Conservation (phyloP, 1,140 invertebrate species). For the Marisa cornuarietis region DNA sequence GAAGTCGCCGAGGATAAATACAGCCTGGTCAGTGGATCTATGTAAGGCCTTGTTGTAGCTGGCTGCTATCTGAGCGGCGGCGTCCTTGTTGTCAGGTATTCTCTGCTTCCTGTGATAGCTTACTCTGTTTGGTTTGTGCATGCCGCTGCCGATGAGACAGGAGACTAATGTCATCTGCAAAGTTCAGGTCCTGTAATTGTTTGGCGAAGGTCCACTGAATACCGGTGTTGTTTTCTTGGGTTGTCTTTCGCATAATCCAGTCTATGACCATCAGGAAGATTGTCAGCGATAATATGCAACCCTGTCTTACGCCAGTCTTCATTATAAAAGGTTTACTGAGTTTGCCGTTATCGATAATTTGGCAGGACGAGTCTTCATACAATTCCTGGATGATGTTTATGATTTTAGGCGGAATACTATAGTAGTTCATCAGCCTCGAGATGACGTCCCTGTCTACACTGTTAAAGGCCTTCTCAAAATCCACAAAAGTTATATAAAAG, state of each 20-base stretch:
- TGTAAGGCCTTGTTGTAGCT: too few species aligned
- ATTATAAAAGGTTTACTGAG: slow-evolving; percentile 34
- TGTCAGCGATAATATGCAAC: slow-evolving; percentile 32
- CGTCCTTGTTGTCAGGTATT: too few species aligned
- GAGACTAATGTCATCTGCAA: slow-evolving; percentile 20
- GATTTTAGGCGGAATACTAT: slow-evolving; percentile 36
- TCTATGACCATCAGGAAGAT: slow-evolving; percentile 33
- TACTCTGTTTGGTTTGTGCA: too few species aligned
- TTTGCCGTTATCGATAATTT: slow-evolving; percentile 31
- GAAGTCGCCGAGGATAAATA: too few species aligned
- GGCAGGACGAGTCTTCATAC: slow-evolving; percentile 30
- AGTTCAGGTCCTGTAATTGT: slow-evolving; percentile 25
- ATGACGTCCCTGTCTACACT: slow-evolving; percentile 41
- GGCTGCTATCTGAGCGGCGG: too few species aligned
- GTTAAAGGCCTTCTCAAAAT: slow-evolving; percentile 53
- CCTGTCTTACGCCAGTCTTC: slow-evolving; percentile 30
- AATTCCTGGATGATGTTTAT: slow-evolving; percentile 32
- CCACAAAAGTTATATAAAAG: slow-evolving; percentile 45
- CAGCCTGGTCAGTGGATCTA: too few species aligned
- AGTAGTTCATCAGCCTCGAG: slow-evolving; percentile 39
- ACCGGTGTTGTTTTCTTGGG: slow-evolving; percentile 19
- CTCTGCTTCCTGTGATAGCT: too few species aligned
- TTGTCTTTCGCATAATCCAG: slow-evolving; percentile 26
- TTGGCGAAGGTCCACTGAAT: slow-evolving; percentile 26
- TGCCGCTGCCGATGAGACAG: too few species aligned